A percentile compares a stretch with the other conserved stretches of the same genome.
phyloP scores from a whole-genome alignment of 2,113 vertebrate species.

The Butastur rufipennis region DNA sequence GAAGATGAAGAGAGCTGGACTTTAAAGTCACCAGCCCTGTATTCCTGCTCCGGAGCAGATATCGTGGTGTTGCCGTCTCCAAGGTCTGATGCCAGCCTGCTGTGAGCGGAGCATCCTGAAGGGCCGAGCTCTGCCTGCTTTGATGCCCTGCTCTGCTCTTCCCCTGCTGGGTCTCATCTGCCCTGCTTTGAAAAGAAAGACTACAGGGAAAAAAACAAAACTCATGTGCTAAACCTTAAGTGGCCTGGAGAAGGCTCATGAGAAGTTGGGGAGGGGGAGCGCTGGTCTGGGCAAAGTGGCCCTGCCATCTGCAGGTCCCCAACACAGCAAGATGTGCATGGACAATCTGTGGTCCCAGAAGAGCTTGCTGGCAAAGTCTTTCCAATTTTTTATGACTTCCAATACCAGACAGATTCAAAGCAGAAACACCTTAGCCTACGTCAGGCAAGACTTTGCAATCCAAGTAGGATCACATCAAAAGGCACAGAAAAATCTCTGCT shows the following conservation, averaged over 20 bases:
- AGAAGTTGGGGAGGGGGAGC: background rate
- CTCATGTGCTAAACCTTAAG: background rate
- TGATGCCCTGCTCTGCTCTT: background rate
- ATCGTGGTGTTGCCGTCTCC: rapidly evolving
- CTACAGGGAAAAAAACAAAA: background rate
- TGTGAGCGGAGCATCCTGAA: background rate
- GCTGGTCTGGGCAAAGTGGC: background rate
- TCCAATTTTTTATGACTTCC: background rate
- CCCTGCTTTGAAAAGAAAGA: background rate
- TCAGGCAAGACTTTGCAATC: background rate
- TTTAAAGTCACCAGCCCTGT: background rate
- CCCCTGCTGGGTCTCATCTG: background rate
- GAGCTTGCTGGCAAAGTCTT: background rate
- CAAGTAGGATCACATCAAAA: background rate
- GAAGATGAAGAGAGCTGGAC: background rate
- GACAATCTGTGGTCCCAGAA: background rate
- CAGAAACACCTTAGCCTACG: background rate
- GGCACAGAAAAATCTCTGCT: background rate
- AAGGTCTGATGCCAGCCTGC: background rate
- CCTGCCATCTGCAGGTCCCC: background rate
- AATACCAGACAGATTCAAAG: background rate
- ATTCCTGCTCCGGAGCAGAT: background rate
- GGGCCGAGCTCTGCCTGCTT: background rate
- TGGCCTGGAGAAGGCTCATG: background rate
- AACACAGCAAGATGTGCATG: background rate